phyloP scores from a whole-genome alignment of 2,113 vertebrate species.

The Heliornis fulica region DNA sequence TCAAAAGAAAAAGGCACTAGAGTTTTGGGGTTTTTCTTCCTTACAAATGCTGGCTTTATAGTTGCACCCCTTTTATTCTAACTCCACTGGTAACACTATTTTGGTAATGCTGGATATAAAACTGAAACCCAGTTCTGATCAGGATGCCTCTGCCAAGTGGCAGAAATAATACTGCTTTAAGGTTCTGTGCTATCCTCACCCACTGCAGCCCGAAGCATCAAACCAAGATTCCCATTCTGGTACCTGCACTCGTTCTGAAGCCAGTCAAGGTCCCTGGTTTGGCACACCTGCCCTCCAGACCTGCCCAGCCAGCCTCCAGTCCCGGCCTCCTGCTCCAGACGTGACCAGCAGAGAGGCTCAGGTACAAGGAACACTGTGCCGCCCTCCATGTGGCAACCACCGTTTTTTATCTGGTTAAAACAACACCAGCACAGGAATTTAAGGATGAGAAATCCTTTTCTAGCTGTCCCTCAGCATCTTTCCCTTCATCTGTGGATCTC shows the following conservation, averaged over 20 bases:
- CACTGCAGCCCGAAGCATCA: not conserved
- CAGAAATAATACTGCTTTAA: not conserved
- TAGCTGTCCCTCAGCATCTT: not conserved
- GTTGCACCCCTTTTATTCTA: not conserved
- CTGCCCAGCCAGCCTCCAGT: not conserved
- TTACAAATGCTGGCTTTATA: constrained; percentile 63
- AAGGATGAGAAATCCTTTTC: not conserved
- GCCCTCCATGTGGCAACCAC: accelerated
- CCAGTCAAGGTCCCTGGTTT: not conserved
- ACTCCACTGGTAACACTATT: not conserved
- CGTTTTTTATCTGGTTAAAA: not conserved
- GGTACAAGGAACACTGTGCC: not conserved
- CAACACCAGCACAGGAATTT: not conserved
- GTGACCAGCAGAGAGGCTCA: accelerated
- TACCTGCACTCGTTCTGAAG: not conserved
- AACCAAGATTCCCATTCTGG: not conserved
- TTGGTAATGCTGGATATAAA: not conserved
- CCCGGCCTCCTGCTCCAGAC: not conserved
- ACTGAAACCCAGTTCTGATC: not conserved
- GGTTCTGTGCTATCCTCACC: not conserved
- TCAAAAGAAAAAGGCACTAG: constrained; percentile 71
- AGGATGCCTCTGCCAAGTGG: not conserved
- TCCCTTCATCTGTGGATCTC: accelerated
- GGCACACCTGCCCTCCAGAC: not conserved
- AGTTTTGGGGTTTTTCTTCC: constrained; percentile 26